Conservation (phyloP, 2,888 invertebrate species). For the Aquatica leii region DNA sequence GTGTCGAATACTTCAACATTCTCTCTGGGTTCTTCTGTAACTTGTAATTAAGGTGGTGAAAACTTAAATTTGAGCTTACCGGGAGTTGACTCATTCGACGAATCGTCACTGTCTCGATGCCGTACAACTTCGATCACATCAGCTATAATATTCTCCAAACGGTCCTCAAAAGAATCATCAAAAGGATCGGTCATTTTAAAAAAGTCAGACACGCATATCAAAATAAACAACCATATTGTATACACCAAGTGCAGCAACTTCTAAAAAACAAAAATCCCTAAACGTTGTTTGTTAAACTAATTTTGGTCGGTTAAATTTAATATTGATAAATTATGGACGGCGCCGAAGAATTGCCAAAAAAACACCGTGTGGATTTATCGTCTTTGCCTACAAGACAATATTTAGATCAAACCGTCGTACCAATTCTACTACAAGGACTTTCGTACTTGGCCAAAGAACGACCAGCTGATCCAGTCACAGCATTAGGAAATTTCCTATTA, state of each 20-base stretch:
- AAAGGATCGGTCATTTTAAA: slow-evolving; percentile 17
- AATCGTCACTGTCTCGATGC: not conserved
- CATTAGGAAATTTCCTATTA: slow-evolving; percentile 88
- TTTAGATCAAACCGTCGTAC: slow-evolving; percentile 97
- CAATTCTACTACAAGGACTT: slow-evolving; percentile 91
- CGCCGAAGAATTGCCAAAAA: slow-evolving; percentile 72
- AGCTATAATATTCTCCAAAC: not conserved
- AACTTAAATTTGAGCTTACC: not conserved
- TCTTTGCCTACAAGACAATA: slow-evolving; percentile 95
- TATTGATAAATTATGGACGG: slow-evolving; percentile 65
- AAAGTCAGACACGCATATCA: too few species aligned
- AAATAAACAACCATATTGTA: not conserved
- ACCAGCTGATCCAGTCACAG: slow-evolving; percentile 93
- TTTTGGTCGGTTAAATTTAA: too few species aligned
- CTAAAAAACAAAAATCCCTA: too few species aligned
- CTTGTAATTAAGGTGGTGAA: not conserved
- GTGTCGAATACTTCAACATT: slow-evolving; percentile 52
- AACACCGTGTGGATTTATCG: slow-evolving; percentile 84
- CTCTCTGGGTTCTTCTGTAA: not conserved
- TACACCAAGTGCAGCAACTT: not conserved
- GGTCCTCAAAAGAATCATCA: slow-evolving; percentile 15
- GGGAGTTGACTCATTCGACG: slow-evolving; percentile 1
- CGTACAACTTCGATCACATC: not conserved
- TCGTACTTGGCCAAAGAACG: slow-evolving; percentile 93
- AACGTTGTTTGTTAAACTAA: too few species aligned